Conservation (phyloP, 1,140 invertebrate species). For the Pogonomyrmex californicus region DNA sequence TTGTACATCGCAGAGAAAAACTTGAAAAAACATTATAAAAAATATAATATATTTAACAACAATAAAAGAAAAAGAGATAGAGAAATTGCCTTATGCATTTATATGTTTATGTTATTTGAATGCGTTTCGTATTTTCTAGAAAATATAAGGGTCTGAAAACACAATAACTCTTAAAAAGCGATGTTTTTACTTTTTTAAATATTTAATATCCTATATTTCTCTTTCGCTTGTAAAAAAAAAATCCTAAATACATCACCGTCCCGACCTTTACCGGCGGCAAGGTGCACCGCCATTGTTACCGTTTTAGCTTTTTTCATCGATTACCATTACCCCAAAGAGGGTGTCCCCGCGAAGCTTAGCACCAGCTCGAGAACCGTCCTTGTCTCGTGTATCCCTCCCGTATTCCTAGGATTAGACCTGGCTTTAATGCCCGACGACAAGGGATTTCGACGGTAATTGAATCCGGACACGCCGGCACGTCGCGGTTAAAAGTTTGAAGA, state of each 20-base stretch:
- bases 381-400: constrained; percentile 59
- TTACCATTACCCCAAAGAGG: constrained; percentile 70
- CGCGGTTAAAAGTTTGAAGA: constrained; percentile 53
- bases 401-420: constrained; percentile 71
- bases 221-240: constrained; percentile 34
- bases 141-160: background rate
- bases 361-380: constrained; percentile 49
- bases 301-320: constrained; percentile 68
- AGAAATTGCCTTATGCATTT: background rate
- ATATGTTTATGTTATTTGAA: background rate
- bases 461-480: constrained; percentile 57
- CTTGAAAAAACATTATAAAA: background rate
- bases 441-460: constrained; percentile 77
- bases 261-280: constrained; percentile 49
- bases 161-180: background rate
- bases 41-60: background rate
- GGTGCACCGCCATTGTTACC: constrained; percentile 51
- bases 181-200: background rate
- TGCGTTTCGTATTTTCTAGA: background rate
- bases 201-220: background rate
- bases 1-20: background rate
- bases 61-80: background rate
- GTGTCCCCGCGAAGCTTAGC: constrained; percentile 64
- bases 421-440: constrained; percentile 76
- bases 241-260: background rate